These are phyloP conservation scores for Labeo catla DNA, from an alignment of 2,113 vertebrate genomes.

Conservation along the genomic window DNA sequence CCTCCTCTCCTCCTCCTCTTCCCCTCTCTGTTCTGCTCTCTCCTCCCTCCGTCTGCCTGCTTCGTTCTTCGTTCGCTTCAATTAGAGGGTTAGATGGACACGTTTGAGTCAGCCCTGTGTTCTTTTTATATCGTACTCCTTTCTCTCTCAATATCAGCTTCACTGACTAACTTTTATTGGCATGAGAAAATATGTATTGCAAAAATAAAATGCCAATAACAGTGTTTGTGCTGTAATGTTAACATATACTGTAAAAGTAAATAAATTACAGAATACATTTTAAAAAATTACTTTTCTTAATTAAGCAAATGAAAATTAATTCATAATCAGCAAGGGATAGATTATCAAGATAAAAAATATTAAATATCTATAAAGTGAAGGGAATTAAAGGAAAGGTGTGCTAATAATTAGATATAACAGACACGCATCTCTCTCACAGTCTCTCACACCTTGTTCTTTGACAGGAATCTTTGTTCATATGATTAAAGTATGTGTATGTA, in stretches of 20 bases:
- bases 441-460: background rate
- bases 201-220: background rate
- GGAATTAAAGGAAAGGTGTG: background rate
- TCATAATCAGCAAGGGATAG: background rate
- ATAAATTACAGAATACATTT: background rate
- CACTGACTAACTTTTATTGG: background rate
- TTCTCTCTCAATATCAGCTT: background rate
- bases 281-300: no score
- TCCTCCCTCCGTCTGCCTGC: slow-evolving; percentile 43
- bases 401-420: background rate
- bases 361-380: background rate
- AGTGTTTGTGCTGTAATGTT: background rate
- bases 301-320: no score
- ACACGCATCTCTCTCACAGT: background rate
- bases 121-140: slow-evolving; percentile 3
- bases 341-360: background rate
- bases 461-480: background rate
- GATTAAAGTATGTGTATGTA: background rate
- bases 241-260: background rate
- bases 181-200: background rate
- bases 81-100: slow-evolving; percentile 36
- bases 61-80: slow-evolving; percentile 26
- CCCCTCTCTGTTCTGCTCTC: slow-evolving; percentile 54
- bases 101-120: background rate
- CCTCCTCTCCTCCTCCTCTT: slow-evolving; percentile 40